A percentile compares a stretch with the other conserved stretches of the same genome.
These are phyloP conservation scores for Glaucopsyche alexis DNA, from an alignment of 2,888 invertebrate genomes.

Conservation along the genomic window DNA sequence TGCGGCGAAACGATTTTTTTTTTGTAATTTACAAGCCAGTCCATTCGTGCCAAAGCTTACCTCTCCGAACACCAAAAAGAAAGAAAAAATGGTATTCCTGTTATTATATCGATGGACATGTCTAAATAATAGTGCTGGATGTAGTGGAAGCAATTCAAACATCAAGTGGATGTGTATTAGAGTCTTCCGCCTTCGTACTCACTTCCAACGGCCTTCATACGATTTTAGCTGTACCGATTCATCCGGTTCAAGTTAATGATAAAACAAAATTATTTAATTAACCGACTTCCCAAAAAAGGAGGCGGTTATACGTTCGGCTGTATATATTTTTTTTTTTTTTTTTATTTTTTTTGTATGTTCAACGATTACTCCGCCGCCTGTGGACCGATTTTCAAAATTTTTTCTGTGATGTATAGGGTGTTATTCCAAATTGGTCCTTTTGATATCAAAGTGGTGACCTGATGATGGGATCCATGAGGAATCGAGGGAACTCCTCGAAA, in stretches of 20 bases:
- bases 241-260: slow-evolving; percentile 27
- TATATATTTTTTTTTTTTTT: too few relatives aligned
- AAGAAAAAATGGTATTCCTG: background rate
- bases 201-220: slow-evolving; percentile 37
- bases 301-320: too few relatives aligned
- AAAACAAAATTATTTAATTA: background rate
- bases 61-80: background rate
- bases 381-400: too few relatives aligned
- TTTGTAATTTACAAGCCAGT: background rate
- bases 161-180: slow-evolving; percentile 40
- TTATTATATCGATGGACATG: background rate
- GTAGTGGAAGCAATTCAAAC: slow-evolving; percentile 33
- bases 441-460: too few relatives aligned
- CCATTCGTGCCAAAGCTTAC: background rate
- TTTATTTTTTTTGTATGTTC: too few relatives aligned
- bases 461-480: too few relatives aligned
- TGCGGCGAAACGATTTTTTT: too few relatives aligned
- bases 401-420: too few relatives aligned
- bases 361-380: too few relatives aligned
- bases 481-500: too few relatives aligned
- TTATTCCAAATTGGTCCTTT: too few relatives aligned
- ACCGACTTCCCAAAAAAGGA: too few relatives aligned
- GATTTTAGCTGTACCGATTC: slow-evolving; percentile 34
- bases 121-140: background rate
- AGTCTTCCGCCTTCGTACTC: slow-evolving; percentile 39